Evolutionary conservation across 2,888 invertebrate genomes (phyloP).

Genomic region (Eupeodes luniger): DNA sequence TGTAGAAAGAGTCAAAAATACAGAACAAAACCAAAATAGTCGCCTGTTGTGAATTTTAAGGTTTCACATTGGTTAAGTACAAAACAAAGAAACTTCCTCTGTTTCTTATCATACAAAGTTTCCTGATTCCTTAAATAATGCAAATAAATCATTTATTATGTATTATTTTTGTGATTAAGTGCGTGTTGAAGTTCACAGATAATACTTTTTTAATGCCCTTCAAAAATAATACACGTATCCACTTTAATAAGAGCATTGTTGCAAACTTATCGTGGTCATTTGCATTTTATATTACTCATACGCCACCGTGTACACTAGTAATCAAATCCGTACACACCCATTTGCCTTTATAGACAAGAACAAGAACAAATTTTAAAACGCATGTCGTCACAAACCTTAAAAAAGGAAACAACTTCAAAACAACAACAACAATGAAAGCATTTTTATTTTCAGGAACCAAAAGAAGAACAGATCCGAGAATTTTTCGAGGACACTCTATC

Average conservation of each 20-base stretch:
- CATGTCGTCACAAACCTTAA: background rate
- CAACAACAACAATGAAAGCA: background rate
- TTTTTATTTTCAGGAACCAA: slow-evolving; percentile 25
- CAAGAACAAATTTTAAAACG: background rate
- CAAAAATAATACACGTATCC: background rate
- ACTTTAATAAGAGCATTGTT: slow-evolving; percentile 17
- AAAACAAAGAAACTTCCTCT: too few relatives aligned
- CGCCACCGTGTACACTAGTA: background rate
- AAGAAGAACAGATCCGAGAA: background rate
- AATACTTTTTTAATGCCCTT: background rate
- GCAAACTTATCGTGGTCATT: slow-evolving; percentile 16
- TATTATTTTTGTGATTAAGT: background rate
- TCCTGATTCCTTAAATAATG: too few relatives aligned
- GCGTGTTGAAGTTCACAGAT: background rate
- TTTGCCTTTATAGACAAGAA: background rate
- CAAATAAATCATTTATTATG: too few relatives aligned
- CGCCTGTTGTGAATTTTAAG: too few relatives aligned
- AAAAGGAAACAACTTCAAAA: background rate
- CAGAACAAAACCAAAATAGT: too few relatives aligned
- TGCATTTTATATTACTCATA: slow-evolving; percentile 29
- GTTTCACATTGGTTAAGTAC: too few relatives aligned
- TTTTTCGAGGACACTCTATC: slow-evolving; percentile 36
- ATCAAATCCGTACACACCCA: slow-evolving; percentile 17
- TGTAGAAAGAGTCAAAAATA: too few relatives aligned
- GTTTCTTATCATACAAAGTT: too few relatives aligned